A percentile compares a stretch with the other conserved stretches of the same genome.
phyloP scores from a whole-genome alignment of 2,888 invertebrate species.

The Saturnia japonica region DNA sequence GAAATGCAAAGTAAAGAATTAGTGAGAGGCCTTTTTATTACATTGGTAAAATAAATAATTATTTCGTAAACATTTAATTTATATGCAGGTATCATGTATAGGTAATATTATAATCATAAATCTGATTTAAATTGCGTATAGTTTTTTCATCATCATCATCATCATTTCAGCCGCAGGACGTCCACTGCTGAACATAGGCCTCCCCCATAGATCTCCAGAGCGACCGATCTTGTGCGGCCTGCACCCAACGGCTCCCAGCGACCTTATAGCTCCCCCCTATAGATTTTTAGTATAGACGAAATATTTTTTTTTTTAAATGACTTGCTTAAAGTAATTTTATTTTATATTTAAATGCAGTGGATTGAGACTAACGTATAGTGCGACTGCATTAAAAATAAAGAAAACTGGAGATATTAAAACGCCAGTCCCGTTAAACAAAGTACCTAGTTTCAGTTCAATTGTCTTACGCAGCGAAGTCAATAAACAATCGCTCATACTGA shows the following conservation, averaged over 20 bases:
- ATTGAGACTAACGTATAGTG: constrained; percentile 1
- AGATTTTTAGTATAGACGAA: neutral
- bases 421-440: constrained; percentile 60
- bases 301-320: neutral
- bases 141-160: too few species aligned
- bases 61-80: too few species aligned
- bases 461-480: constrained; percentile 74
- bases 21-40: too few species aligned
- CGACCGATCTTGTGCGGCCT: too few species aligned
- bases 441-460: constrained; percentile 73
- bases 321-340: neutral
- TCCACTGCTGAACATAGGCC: too few species aligned
- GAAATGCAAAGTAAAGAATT: too few species aligned
- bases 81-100: neutral
- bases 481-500: constrained; percentile 81
- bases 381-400: constrained; percentile 11
- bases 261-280: too few species aligned
- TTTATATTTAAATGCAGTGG: neutral
- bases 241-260: too few species aligned
- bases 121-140: constrained; percentile 1
- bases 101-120: neutral
- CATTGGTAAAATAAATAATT: too few species aligned
- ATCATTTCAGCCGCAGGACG: too few species aligned
- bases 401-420: constrained; percentile 20
- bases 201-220: too few species aligned